Base-by-base conservation (phyloP, 2,113 vertebrate species). In the Pelecanoides urinatrix region DNA sequence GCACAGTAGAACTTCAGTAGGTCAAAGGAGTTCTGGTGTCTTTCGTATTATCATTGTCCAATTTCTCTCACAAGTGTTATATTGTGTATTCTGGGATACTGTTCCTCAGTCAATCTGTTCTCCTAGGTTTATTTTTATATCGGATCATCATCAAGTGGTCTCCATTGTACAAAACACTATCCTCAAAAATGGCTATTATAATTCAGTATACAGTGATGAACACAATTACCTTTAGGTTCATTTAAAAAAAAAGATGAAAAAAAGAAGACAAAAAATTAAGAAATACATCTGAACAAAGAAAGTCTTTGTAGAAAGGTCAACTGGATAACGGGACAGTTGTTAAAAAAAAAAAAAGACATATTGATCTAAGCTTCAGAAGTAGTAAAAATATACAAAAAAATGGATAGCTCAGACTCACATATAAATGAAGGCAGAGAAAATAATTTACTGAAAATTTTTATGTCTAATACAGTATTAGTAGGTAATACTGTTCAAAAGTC, bases 81-180 rank as follows among this genome's bases (percentile, higher is more conserved):
- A 65, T 12, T 20, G 29, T 36, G 11, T 85, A 77, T 92, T 95
- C 77, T 76, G 34, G 47, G 71, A 77, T 92, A 62, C 47, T 90
- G 42, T 58, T 86, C 49, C 45, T 79, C 45, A 59, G 70, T 42
- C 53, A 72, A 17, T 80, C 73, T 92, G n/a, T 96, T 94, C 84
- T 93, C 55, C 30, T 32, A 63, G 34, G 36, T 92, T 92, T 96
- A 92, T 92, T 97, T 96, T 97, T 91, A 44, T 77, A 80, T 72
- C 63, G 90, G 74, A 90, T 83, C 6, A 2, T 96, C 96, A 94
- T 96, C 59, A 94, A 95, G 84, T 90, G n/a, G 75, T 38, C 14
- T 91, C 14, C 56, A 40, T 38, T 95, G 67, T 85, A 90, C 52
- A 96, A 94, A 91, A 29, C 20, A 78, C 32, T 81, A 1, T 76